phyloP scores from a whole-genome alignment of 2,888 invertebrate genomes.

The Liodrosophila aerea region DNA sequence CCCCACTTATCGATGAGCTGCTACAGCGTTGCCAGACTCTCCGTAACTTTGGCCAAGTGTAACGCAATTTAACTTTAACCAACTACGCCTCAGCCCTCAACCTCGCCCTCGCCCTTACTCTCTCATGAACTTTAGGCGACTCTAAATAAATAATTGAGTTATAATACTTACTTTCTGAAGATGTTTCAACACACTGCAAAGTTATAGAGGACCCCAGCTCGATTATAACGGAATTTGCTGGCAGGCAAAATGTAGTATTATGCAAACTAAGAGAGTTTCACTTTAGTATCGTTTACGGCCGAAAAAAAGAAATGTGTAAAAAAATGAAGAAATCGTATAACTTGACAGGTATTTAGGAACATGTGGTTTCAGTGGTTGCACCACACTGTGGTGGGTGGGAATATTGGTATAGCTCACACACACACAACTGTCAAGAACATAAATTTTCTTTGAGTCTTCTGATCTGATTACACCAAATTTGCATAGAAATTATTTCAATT shows the following conservation, averaged over 20 bases:
- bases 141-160: slow-evolving; percentile 6
- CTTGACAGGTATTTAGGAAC: slow-evolving; percentile 13
- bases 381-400: background rate
- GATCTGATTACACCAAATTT: slow-evolving; percentile 71
- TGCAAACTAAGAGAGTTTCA: background rate
- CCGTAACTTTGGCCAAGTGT: too few relatives aligned
- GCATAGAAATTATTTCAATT: slow-evolving; percentile 71
- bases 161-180: background rate
- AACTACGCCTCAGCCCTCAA: too few relatives aligned
- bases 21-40: too few relatives aligned
- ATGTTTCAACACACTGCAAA: background rate
- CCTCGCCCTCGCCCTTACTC: too few relatives aligned
- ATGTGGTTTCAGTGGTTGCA: slow-evolving; percentile 28
- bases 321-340: slow-evolving; percentile 7
- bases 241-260: background rate
- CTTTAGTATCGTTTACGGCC: background rate
- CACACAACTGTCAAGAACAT: slow-evolving; percentile 61
- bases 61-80: too few relatives aligned
- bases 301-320: too few relatives aligned
- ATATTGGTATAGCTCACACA: slow-evolving; percentile 2
- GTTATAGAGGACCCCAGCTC: background rate
- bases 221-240: slow-evolving; percentile 1
- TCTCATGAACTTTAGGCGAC: background rate
- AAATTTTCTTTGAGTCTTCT: slow-evolving; percentile 38
- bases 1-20: too few relatives aligned